Conservation (phyloP, 2,113 vertebrate species). For the Hyperoodon ampullatus region DNA sequence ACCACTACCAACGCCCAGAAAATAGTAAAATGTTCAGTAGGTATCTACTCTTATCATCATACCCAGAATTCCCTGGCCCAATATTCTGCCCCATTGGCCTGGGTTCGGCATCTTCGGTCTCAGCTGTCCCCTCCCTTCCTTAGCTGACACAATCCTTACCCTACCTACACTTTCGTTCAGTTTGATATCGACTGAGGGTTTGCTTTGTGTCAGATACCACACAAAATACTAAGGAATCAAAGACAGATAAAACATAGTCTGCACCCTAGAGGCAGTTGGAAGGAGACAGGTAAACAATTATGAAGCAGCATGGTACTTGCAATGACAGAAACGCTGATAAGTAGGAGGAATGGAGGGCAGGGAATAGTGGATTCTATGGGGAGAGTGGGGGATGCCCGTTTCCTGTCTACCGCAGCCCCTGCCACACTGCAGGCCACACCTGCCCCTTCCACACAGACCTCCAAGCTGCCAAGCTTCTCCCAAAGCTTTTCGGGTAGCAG, state of each 20-base stretch:
- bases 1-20: background rate
- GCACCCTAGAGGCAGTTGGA: background rate
- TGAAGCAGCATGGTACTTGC: accelerated
- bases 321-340: background rate
- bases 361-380: background rate
- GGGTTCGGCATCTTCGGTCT: background rate
- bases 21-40: background rate
- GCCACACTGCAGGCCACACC: accelerated
- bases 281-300: background rate
- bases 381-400: accelerated
- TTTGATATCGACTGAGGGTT: accelerated
- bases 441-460: background rate
- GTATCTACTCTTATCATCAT: background rate
- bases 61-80: background rate
- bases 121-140: background rate
- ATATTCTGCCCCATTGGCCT: accelerated
- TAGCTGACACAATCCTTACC: background rate
- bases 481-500: background rate
- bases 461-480: background rate
- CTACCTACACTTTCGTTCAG: background rate
- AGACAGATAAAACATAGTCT: background rate
- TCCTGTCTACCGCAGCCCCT: background rate
- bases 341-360: too few species aligned
- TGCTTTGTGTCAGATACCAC: background rate
- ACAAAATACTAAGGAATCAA: background rate